phyloP scores from a whole-genome alignment of 2,888 invertebrate species.

The Sclerodermus sp. region DNA sequence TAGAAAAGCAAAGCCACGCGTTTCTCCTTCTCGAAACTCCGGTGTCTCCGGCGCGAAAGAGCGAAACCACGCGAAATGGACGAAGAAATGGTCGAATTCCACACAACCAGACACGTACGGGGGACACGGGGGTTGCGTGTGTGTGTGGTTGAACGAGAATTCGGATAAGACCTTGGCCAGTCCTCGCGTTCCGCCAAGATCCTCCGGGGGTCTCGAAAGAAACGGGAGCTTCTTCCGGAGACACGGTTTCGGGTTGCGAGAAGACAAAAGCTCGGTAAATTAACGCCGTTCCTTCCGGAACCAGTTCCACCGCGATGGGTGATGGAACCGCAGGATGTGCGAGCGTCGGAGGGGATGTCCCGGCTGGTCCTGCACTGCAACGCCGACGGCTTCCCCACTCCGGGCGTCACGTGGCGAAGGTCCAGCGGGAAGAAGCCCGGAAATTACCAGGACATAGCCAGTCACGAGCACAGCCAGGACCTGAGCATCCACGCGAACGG shows the following conservation, averaged over 20 bases:
- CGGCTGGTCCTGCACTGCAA: constrained; percentile 75
- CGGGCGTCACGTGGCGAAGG: constrained; percentile 85
- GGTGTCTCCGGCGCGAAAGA: no score
- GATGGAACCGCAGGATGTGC: constrained; percentile 81
- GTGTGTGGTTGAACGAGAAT: no score
- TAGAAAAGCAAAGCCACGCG: constrained; percentile 4
- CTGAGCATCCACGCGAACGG: constrained; percentile 71
- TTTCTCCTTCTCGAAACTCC: no score
- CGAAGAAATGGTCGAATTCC: no score
- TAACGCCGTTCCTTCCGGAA: background rate
- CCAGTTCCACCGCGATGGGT: constrained; percentile 89
- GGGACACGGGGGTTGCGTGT: no score
- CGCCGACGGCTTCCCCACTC: constrained; percentile 90
- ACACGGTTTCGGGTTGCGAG: no score
- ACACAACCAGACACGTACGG: no score
- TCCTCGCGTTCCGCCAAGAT: no score
- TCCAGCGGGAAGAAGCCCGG: constrained; percentile 69
- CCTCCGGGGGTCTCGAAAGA: no score
- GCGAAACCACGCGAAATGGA: no score
- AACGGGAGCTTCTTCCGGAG: background rate
- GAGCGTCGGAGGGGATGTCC: constrained; percentile 55
- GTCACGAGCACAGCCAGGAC: constrained; percentile 50
- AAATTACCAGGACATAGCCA: constrained; percentile 51
- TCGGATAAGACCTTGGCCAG: no score
- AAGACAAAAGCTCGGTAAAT: no score